Conservation (phyloP, 2,888 invertebrate species). For the Nasonovia ribisnigri region DNA sequence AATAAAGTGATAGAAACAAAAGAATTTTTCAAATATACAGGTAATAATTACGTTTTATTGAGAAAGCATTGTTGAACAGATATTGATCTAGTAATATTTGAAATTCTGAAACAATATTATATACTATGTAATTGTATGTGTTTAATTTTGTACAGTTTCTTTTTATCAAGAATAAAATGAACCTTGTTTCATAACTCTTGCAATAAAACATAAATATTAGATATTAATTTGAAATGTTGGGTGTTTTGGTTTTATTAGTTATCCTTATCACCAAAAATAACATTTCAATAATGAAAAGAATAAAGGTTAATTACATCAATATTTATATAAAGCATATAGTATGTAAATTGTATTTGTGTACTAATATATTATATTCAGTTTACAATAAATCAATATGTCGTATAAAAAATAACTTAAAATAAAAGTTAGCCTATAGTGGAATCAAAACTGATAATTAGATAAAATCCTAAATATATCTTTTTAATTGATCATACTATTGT, state of each 20-base stretch:
- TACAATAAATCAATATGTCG: background rate
- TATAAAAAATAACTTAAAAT: background rate
- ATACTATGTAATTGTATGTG: no score
- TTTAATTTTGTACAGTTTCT: background rate
- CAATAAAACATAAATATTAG: background rate
- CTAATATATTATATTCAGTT: background rate
- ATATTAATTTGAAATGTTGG: background rate
- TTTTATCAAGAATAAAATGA: no score
- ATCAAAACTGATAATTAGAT: background rate
- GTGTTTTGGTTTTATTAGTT: background rate
- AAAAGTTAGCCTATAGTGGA: background rate
- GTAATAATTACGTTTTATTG: conserved; percentile 7
- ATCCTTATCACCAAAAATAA: background rate
- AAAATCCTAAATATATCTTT: background rate
- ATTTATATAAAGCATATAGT: no score
- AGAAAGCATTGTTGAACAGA: background rate
- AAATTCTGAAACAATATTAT: background rate
- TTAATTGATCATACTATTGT: background rate
- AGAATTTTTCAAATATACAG: conserved; percentile 68
- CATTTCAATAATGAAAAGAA: background rate
- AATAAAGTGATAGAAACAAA: conserved; percentile 82
- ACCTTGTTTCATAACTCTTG: background rate
- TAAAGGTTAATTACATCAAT: background rate
- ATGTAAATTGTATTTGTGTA: background rate
- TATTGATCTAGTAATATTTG: background rate